phyloP scores from a whole-genome alignment of 2,888 invertebrate species.

The Callimorpha dominula region DNA sequence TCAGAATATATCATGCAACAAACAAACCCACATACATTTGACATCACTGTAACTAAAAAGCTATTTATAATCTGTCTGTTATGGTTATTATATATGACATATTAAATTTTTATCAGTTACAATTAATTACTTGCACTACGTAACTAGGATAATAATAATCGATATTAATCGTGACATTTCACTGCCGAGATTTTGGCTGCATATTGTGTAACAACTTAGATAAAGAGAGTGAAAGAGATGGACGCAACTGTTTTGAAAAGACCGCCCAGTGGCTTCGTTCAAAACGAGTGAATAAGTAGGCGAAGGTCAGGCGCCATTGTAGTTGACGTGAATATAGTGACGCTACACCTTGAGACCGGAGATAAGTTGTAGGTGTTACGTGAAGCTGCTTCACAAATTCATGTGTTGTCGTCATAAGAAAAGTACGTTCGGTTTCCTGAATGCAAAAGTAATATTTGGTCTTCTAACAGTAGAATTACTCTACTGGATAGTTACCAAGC shows the following conservation, averaged over 20 bases:
- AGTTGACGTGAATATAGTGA: slow-evolving; percentile 73
- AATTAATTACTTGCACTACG: not conserved
- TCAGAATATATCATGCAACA: not conserved
- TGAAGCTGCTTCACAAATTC: slow-evolving; percentile 40
- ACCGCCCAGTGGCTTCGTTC: slow-evolving; percentile 76
- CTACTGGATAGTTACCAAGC: not conserved
- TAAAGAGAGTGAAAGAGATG: slow-evolving; percentile 57
- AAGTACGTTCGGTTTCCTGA: not conserved
- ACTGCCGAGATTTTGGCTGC: not conserved
- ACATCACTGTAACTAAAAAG: not conserved
- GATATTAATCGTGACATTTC: not conserved
- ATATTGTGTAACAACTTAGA: slow-evolving; percentile 13
- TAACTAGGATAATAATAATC: not conserved
- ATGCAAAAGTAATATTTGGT: not conserved
- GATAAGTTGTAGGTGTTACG: slow-evolving; percentile 62
- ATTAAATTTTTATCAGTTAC: not conserved
- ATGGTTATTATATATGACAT: not conserved
- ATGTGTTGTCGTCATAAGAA: not conserved
- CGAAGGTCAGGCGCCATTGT: slow-evolving; percentile 84
- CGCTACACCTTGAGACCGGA: slow-evolving; percentile 66
- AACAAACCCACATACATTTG: not conserved
- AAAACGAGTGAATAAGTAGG: slow-evolving; percentile 82
- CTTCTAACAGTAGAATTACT: not conserved
- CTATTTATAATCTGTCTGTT: not conserved
- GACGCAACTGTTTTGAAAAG: slow-evolving; percentile 74